phyloP scores from a whole-genome alignment of 2,888 invertebrate species.

The Harpalus rufipes region DNA sequence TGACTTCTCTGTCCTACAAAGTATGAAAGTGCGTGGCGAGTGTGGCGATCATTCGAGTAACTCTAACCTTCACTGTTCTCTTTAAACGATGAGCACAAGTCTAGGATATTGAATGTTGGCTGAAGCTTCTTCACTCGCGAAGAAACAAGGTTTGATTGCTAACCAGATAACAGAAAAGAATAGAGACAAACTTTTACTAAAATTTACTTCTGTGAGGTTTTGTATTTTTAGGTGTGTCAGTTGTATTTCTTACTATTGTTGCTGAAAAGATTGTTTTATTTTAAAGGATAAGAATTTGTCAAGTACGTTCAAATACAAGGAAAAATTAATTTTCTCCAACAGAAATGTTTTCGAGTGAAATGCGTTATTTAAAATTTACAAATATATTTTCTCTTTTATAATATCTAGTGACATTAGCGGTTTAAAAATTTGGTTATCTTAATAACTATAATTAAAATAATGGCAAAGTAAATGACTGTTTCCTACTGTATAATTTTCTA shows the following conservation, averaged over 20 bases:
- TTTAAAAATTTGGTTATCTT: not conserved
- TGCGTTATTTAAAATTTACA: not conserved
- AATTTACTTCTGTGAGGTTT: constrained; percentile 11
- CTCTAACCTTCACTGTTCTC: constrained; percentile 54
- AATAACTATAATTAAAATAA: constrained; percentile 3
- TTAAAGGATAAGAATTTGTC: not conserved
- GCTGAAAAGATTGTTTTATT: constrained; percentile 14
- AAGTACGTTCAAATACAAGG: not conserved
- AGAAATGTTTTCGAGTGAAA: too few species aligned
- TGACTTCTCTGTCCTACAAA: constrained; percentile 33
- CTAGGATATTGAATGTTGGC: constrained; percentile 22
- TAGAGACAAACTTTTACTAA: constrained; percentile 2
- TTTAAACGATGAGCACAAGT: constrained; percentile 21
- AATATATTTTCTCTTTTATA: not conserved
- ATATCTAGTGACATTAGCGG: not conserved
- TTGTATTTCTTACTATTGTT: not conserved
- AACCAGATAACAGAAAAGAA: constrained; percentile 26
- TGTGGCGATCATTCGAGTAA: not conserved
- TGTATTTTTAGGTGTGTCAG: constrained; percentile 28
- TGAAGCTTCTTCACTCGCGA: constrained; percentile 28
- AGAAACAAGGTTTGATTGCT: constrained; percentile 10
- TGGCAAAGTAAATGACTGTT: constrained; percentile 7
- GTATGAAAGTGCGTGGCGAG: constrained; percentile 36
- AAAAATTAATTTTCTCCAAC: too few species aligned
- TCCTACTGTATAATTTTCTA: constrained; percentile 13